Evolutionary conservation across 2,888 invertebrate genomes (phyloP).

Genomic region (Aporophyla nigra): DNA sequence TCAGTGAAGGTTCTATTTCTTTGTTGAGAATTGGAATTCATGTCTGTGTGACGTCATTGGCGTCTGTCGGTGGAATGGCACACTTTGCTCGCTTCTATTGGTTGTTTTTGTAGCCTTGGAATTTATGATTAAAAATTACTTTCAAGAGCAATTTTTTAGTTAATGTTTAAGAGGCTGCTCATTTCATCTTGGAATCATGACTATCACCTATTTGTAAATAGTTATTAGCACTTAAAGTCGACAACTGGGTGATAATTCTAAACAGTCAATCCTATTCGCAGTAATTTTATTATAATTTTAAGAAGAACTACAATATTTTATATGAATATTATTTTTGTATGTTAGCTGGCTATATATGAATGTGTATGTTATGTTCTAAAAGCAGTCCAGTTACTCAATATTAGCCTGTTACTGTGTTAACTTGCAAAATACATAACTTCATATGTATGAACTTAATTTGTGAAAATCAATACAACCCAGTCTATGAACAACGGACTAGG

Average conservation of each 20-base stretch:
- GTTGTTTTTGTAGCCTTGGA: conserved; percentile 5
- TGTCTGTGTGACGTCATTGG: conserved; percentile 53
- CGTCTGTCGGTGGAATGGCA: conserved; percentile 23
- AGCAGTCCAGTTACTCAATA: background rate
- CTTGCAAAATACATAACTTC: background rate
- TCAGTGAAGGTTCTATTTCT: conserved; percentile 66
- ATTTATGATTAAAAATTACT: background rate
- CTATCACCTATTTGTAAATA: background rate
- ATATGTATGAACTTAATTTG: background rate
- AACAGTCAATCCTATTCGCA: background rate
- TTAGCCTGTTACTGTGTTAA: background rate
- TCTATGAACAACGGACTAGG: background rate
- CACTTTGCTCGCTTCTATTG: conserved; percentile 11
- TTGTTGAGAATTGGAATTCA: conserved; percentile 62
- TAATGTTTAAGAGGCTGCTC: background rate
- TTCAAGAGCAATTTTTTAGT: background rate
- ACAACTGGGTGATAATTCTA: background rate
- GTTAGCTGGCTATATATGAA: background rate
- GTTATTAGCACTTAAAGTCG: background rate
- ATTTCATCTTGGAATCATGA: background rate
- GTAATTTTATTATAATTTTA: background rate
- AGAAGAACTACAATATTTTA: background rate
- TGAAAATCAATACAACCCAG: conserved; percentile 12
- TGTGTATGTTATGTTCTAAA: background rate
- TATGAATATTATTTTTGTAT: background rate